Conservation (phyloP, 2,113 vertebrate species). For the Hemicordylus capensis region DNA sequence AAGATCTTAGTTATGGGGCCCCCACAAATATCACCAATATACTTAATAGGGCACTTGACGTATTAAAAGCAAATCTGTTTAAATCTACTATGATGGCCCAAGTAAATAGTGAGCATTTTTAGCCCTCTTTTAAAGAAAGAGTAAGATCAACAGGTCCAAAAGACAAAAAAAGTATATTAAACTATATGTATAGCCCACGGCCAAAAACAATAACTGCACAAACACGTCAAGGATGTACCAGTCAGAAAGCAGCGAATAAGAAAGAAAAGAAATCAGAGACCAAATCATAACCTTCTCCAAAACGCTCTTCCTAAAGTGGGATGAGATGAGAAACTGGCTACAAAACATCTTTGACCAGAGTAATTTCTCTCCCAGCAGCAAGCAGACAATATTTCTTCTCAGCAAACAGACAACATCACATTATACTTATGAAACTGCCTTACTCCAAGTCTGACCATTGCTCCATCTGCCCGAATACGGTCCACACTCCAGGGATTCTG, state of each 20-base stretch:
- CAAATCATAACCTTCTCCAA: neutral
- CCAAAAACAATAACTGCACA: neutral
- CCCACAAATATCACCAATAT: neutral
- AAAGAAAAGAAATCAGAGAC: neutral
- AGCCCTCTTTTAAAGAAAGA: neutral
- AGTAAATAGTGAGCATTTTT: neutral
- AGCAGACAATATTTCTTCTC: neutral
- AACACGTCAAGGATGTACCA: accelerated
- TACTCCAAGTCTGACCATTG: no score
- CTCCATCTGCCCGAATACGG: no score
- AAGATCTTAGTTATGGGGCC: neutral
- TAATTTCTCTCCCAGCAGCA: neutral
- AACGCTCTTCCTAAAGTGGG: neutral
- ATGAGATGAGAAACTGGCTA: neutral
- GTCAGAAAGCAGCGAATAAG: neutral
- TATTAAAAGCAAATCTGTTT: neutral
- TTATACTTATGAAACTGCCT: no score
- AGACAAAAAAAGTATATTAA: accelerated
- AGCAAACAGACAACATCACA: accelerated
- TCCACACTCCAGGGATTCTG: no score
- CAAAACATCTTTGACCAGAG: accelerated
- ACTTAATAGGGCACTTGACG: neutral
- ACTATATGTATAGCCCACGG: neutral
- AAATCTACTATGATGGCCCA: neutral
- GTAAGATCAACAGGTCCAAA: neutral